Conservation (phyloP, 2,113 vertebrate species). For the Ameiurus melas region DNA sequence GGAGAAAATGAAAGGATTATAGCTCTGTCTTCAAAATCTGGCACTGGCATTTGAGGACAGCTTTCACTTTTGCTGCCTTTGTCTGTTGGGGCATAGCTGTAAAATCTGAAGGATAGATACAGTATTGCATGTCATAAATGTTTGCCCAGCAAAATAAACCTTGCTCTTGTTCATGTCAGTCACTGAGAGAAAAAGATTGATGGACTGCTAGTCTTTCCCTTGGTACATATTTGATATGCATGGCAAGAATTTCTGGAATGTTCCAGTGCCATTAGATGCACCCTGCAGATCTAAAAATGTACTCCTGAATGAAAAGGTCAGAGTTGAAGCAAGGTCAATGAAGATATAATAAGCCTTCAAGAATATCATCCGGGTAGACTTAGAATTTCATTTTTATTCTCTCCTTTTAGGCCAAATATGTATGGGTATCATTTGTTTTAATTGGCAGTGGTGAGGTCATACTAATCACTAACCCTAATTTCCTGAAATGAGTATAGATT, state of each 20-base stretch:
- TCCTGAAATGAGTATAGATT: conserved; percentile 10
- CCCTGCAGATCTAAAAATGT: not conserved
- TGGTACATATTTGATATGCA: conserved; percentile 27
- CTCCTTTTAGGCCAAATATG: not conserved
- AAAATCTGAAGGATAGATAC: conserved; percentile 20
- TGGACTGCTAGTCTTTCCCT: not conserved
- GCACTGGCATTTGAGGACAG: conserved; percentile 13
- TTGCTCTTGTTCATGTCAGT: conserved; percentile 2
- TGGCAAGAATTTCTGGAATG: not conserved
- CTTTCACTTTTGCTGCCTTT: conserved; percentile 13
- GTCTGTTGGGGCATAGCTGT: conserved; percentile 4
- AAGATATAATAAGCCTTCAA: conserved; percentile 25
- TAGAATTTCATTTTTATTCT: conserved; percentile 10
- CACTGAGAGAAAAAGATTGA: conserved; percentile 13
- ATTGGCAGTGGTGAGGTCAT: not conserved
- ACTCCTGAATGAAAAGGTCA: conserved; percentile 19
- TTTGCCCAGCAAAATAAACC: conserved; percentile 33
- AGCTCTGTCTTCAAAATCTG: not conserved
- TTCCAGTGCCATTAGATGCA: conserved; percentile 7
- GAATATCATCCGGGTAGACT: not conserved
- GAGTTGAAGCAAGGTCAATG: conserved; percentile 16
- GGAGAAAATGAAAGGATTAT: conserved; percentile 16
- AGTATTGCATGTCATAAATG: conserved; percentile 40
- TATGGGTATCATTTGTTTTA: not conserved
- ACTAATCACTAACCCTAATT: not conserved